Evolutionary conservation across 2,113 vertebrate species (phyloP).

Genomic region (Ciconia stormi): DNA sequence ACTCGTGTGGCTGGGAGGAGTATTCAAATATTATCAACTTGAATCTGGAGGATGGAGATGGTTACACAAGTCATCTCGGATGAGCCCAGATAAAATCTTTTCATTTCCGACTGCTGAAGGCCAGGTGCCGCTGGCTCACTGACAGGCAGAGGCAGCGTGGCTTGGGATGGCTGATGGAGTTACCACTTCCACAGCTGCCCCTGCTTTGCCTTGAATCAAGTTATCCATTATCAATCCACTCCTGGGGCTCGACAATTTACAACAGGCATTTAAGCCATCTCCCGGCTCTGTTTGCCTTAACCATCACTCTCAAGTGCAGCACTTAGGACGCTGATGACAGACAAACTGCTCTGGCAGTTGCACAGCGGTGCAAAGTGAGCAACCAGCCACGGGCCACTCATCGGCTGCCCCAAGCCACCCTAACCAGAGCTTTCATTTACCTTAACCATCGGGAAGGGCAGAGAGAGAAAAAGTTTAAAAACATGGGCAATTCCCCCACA

Average conservation of each 20-base stretch:
- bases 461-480: background rate
- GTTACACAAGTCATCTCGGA: background rate
- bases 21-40: background rate
- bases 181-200: background rate
- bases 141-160: background rate
- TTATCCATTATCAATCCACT: background rate
- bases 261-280: background rate
- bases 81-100: background rate
- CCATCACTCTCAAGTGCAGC: background rate
- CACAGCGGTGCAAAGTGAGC: background rate
- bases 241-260: background rate
- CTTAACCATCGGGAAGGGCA: background rate
- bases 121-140: background rate
- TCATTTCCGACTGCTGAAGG: background rate
- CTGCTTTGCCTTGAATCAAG: background rate
- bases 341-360: background rate
- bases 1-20: background rate
- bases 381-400: background rate
- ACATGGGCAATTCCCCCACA: background rate
- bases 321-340: conserved; percentile 2
- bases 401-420: background rate
- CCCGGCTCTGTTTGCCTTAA: background rate
- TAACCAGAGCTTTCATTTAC: background rate
- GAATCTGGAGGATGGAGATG: background rate
- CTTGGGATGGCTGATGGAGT: background rate